Evolutionary conservation across 2,113 vertebrate species (phyloP).

Genomic region (Phalacrocorax brasilianus): DNA sequence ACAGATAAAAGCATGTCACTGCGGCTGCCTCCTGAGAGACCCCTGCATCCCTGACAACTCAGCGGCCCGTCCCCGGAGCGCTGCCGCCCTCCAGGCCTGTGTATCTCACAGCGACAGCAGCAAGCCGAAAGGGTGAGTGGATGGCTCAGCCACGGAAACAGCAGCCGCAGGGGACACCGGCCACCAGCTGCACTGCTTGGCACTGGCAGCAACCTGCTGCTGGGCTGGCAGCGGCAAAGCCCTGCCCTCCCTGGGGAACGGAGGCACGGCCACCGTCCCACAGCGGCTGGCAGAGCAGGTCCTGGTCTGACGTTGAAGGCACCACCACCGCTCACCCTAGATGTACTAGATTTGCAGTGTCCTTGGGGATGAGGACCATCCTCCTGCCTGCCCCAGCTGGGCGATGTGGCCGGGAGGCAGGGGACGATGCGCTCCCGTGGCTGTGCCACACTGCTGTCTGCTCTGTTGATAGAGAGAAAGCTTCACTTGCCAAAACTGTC

Average conservation of each 20-base stretch:
- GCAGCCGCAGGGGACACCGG: background rate
- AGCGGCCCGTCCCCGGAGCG: fast-evolving
- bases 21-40: background rate
- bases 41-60: background rate
- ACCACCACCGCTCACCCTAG: background rate
- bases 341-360: background rate
- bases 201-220: background rate
- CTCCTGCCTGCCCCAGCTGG: fast-evolving
- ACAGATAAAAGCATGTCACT: background rate
- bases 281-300: background rate
- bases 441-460: background rate
- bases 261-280: background rate
- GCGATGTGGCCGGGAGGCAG: background rate
- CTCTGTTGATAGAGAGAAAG: background rate
- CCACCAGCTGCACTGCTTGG: background rate
- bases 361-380: background rate
- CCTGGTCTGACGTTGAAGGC: background rate
- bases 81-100: background rate
- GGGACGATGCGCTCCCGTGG: background rate
- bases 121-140: background rate
- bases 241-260: background rate
- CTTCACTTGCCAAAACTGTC: background rate
- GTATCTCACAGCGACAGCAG: background rate
- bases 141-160: background rate
- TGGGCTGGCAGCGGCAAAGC: background rate